phyloP scores from a whole-genome alignment of 2,113 vertebrate genomes.

The Mastomys natalensis region DNA sequence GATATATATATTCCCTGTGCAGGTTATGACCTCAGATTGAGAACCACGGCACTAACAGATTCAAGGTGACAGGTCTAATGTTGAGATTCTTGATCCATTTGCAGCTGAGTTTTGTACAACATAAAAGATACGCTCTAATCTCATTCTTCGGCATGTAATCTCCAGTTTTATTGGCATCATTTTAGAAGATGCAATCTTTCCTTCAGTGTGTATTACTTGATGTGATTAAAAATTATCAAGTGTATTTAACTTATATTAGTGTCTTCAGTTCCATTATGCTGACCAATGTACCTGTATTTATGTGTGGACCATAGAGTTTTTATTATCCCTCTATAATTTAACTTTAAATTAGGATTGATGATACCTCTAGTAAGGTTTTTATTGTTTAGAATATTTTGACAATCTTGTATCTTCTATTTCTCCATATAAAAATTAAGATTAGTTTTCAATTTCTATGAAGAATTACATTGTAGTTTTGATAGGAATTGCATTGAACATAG shows the following conservation, averaged over 20 bases:
- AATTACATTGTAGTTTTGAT: background rate
- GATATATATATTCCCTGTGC: background rate
- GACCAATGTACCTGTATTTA: background rate
- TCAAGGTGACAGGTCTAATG: background rate
- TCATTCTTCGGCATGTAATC: background rate
- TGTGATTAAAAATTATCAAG: background rate
- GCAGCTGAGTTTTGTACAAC: background rate
- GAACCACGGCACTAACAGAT: background rate
- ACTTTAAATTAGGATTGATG: background rate
- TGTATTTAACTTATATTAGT: no score
- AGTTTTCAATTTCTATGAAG: background rate
- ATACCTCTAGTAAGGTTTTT: background rate
- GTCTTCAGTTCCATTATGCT: background rate
- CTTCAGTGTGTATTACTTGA: background rate
- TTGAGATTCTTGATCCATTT: background rate
- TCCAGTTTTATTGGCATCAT: background rate
- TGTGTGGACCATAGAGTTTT: background rate
- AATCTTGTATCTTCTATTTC: background rate
- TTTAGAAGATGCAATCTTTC: background rate
- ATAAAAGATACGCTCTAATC: background rate
- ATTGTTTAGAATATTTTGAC: background rate
- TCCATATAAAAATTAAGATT: background rate
- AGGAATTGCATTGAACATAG: background rate
- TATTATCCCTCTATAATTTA: background rate
- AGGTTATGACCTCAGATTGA: background rate